Evolutionary conservation across 2,888 invertebrate genomes (phyloP).

Genomic region (Parelbella ahira): DNA sequence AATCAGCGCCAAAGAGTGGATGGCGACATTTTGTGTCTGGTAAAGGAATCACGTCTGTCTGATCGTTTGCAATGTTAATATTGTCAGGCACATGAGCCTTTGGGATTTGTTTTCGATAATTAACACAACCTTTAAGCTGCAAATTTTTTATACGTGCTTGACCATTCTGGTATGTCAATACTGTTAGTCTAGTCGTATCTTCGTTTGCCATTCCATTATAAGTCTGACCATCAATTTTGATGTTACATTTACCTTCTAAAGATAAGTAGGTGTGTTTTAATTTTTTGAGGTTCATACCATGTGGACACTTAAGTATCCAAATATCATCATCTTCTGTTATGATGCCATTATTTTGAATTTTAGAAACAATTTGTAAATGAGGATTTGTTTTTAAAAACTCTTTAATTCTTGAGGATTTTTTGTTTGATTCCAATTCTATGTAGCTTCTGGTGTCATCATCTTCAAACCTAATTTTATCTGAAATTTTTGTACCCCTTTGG

Average conservation of each 20-base stretch:
- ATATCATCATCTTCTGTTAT: slow-evolving; percentile 54
- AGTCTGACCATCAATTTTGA: slow-evolving; percentile 53
- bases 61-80: slow-evolving; percentile 41
- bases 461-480: slow-evolving; percentile 56
- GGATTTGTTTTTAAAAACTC: slow-evolving; percentile 42
- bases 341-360: slow-evolving; percentile 27
- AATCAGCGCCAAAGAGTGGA: slow-evolving; percentile 61
- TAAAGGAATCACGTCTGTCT: slow-evolving; percentile 52
- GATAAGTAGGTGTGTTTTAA: slow-evolving; percentile 42
- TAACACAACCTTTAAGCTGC: slow-evolving; percentile 40
- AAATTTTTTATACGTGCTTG: slow-evolving; percentile 41
- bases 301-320: slow-evolving; percentile 57
- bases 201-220: slow-evolving; percentile 46
- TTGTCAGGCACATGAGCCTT: slow-evolving; percentile 50
- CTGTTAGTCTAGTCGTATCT: slow-evolving; percentile 32
- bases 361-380: slow-evolving; percentile 37
- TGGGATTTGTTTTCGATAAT: slow-evolving; percentile 54
- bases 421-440: slow-evolving; percentile 4
- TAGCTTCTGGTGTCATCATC: slow-evolving; percentile 40
- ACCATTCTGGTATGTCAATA: slow-evolving; percentile 37
- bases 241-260: slow-evolving; percentile 49
- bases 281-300: slow-evolving; percentile 42
- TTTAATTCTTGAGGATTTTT: slow-evolving; percentile 36
- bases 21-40: slow-evolving; percentile 65
- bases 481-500: slow-evolving; percentile 37